phyloP scores from a whole-genome alignment of 2,797 vertebrate genomes.

The Craterocephalus amniculus region DNA sequence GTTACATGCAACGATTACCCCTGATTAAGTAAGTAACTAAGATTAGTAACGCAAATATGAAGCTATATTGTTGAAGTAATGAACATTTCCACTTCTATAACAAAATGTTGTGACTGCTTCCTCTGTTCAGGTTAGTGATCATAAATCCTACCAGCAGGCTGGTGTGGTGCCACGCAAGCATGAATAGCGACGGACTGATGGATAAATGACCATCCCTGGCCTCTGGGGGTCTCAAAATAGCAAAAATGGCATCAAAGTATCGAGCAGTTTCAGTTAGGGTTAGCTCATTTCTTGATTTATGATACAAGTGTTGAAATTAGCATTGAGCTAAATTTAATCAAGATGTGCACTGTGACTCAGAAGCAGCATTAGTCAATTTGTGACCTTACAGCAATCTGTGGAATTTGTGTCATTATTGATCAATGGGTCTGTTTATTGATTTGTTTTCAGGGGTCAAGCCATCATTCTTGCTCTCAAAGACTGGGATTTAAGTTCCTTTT shows the following conservation, averaged over 20 bases:
- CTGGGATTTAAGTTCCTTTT: constrained; percentile 8
- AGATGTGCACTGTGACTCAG: constrained; percentile 19
- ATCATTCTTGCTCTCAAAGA: constrained; percentile 17
- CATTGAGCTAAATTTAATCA: background rate
- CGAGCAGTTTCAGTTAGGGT: background rate
- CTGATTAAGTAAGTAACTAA: background rate
- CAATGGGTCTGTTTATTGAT: constrained; percentile 30
- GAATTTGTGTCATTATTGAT: constrained; percentile 42
- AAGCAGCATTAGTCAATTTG: constrained; percentile 11
- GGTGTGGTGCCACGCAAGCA: background rate
- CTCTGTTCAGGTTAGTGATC: background rate
- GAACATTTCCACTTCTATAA: background rate
- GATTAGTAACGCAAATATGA: background rate
- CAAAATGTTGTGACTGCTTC: background rate
- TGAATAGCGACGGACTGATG: constrained; percentile 4
- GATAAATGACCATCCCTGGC: constrained; percentile 4
- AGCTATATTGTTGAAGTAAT: background rate
- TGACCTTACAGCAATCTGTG: constrained; percentile 6
- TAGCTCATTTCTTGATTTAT: background rate
- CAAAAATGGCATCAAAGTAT: background rate
- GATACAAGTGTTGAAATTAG: background rate
- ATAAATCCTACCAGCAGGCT: background rate
- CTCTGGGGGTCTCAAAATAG: constrained; percentile 9
- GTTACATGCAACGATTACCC: background rate
- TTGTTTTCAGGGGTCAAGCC: constrained; percentile 33